Percentiles rank a stretch among this genome's conserved stretches.
These are phyloP conservation scores for Pseudomyrmex concolor DNA, from an alignment of 1,140 invertebrate genomes.

Conservation along the genomic window DNA sequence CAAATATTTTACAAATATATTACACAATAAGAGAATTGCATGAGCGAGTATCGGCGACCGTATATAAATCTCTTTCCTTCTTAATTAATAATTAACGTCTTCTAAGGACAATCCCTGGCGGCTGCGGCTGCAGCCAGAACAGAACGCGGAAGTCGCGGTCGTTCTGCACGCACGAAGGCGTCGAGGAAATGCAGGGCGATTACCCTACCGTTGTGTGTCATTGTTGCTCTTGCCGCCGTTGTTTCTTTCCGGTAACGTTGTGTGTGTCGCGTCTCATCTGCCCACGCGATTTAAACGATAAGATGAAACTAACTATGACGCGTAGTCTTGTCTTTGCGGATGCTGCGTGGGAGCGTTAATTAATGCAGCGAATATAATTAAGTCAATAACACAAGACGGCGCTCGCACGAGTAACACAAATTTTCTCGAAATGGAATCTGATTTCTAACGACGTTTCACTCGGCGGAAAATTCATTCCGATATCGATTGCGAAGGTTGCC, in stretches of 20 bases:
- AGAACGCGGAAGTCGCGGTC: constrained; percentile 66
- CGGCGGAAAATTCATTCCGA: constrained; percentile 49
- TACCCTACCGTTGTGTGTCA: constrained; percentile 46
- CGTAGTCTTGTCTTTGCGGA: neutral
- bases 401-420: neutral
- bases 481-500: constrained; percentile 57
- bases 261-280: constrained; percentile 11
- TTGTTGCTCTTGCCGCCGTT: constrained; percentile 35
- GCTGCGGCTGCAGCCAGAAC: neutral
- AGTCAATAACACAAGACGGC: neutral
- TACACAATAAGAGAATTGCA: neutral
- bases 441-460: constrained; percentile 80
- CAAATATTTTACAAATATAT: neutral
- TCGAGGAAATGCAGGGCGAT: constrained; percentile 57
- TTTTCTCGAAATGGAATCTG: constrained; percentile 75
- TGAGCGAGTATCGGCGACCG: constrained; percentile 2
- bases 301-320: neutral
- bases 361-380: neutral
- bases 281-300: constrained; percentile 30
- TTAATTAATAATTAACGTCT: constrained; percentile 59
- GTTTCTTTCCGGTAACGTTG: neutral
- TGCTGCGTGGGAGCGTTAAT: constrained; percentile 20
- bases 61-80: constrained; percentile 14
- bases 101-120: constrained; percentile 35
- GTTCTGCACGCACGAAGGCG: constrained; percentile 63